These are phyloP conservation scores for Rhinopithecus roxellana DNA, from an alignment of 2,113 vertebrate species.

Conservation along the genomic window DNA sequence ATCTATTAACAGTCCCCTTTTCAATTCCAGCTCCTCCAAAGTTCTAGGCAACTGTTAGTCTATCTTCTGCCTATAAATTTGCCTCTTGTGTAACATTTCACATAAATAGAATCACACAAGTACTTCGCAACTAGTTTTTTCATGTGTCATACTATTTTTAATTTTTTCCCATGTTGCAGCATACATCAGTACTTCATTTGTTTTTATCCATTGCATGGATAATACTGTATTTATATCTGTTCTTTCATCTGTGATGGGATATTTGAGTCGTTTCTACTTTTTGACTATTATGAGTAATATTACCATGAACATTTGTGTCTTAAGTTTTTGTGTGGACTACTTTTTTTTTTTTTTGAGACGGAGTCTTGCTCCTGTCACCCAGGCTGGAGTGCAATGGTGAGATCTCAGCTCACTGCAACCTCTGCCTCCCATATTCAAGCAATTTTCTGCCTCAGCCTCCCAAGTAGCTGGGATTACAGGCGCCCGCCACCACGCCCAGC, in stretches of 20 bases:
- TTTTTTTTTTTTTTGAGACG: no score
- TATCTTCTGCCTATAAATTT: not conserved
- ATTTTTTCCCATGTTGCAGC: not conserved
- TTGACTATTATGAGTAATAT: not conserved
- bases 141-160: not conserved
- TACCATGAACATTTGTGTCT: not conserved
- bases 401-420: no score
- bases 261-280: not conserved
- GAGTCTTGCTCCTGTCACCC: no score
- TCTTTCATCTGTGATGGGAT: not conserved
- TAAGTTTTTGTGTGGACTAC: not conserved
- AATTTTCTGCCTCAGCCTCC: no score
- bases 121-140: not conserved
- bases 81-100: not conserved
- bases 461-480: no score
- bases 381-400: no score
- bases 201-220: not conserved
- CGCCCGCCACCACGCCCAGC: accelerated
- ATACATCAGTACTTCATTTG: not conserved
- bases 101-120: not conserved
- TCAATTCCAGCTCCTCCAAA: not conserved
- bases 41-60: not conserved
- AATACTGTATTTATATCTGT: not conserved
- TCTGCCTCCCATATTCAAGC: no score
- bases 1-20: not conserved